Conservation (phyloP, 2,113 vertebrate genomes). For the Lamprologus callipterus region DNA sequence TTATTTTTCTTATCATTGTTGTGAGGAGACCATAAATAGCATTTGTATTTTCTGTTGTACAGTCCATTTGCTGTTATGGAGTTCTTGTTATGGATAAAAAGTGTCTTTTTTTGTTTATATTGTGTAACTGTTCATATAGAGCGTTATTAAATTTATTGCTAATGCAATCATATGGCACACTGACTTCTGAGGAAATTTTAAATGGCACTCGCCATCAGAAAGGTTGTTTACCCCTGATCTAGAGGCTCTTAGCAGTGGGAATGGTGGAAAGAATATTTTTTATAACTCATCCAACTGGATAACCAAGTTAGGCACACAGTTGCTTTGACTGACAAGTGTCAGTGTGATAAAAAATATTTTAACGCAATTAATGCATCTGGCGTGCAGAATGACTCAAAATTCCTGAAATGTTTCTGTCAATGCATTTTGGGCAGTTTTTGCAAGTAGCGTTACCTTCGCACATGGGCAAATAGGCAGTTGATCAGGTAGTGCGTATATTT, state of each 20-base stretch:
- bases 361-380: not conserved
- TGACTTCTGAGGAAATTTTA: not conserved
- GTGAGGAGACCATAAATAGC: too few relatives aligned
- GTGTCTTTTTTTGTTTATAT: too few relatives aligned
- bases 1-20: too few relatives aligned
- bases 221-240: not conserved
- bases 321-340: not conserved
- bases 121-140: too few relatives aligned
- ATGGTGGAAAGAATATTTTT: not conserved
- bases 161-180: not conserved
- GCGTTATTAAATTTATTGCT: not conserved
- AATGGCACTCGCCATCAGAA: not conserved
- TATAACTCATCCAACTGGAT: not conserved
- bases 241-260: not conserved
- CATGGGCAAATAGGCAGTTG: not conserved
- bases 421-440: not conserved
- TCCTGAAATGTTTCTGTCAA: not conserved
- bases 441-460: too few relatives aligned
- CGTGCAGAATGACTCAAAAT: not conserved
- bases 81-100: too few relatives aligned
- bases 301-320: not conserved
- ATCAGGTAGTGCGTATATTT: not conserved
- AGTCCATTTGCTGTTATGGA: too few relatives aligned
- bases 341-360: accelerated
- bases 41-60: too few relatives aligned